Evolutionary conservation across 1,140 invertebrate species (phyloP).

Genomic region (Meteorus sp.): DNA sequence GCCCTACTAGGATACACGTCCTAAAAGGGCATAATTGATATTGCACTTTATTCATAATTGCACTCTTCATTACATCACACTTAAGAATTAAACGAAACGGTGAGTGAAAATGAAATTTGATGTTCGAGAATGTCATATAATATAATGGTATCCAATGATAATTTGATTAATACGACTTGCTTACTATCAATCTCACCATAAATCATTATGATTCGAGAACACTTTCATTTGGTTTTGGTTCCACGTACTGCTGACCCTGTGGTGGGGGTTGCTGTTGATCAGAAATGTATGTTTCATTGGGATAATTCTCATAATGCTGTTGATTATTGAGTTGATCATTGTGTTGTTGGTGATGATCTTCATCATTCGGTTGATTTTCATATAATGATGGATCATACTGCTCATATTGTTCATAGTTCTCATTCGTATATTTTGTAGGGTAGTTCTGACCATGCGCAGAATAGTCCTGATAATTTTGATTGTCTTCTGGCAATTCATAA

Average conservation of each 20-base stretch:
- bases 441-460: conserved; percentile 27
- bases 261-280: neutral
- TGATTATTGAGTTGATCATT: conserved; percentile 15
- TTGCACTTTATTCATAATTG: too few species aligned
- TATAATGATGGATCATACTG: conserved; percentile 40
- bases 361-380: conserved; percentile 26
- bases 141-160: neutral
- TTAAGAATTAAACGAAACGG: too few species aligned
- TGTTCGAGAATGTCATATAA: too few species aligned
- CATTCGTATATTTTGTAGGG: conserved; percentile 33
- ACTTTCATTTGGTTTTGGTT: conserved; percentile 3
- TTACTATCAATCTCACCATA: neutral
- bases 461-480: conserved; percentile 29
- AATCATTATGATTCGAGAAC: neutral
- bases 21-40: too few species aligned
- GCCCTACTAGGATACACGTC: too few species aligned
- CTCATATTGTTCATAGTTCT: conserved; percentile 40
- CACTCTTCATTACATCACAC: too few species aligned
- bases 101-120: too few species aligned
- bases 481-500: conserved; percentile 21
- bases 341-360: conserved; percentile 3
- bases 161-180: neutral
- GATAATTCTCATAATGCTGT: conserved; percentile 28
- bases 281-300: conserved; percentile 12
- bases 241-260: neutral